These are phyloP conservation scores for Zosterops pallidus DNA, from an alignment of 2,113 vertebrate species.

Conservation along the genomic window DNA sequence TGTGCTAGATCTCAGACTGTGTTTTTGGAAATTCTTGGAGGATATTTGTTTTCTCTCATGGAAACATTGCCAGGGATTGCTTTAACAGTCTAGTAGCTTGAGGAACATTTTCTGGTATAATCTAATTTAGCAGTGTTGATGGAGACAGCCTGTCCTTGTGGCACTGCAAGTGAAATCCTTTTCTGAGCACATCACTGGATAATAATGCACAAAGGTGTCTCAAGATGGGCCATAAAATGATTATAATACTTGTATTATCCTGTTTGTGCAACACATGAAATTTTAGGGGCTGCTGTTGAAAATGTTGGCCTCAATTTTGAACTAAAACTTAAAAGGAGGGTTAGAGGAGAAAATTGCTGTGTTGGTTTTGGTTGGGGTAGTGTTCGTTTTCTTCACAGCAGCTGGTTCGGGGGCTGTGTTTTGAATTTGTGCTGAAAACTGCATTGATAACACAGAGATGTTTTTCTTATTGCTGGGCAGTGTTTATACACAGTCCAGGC, in stretches of 20 bases:
- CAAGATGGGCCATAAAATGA: background rate
- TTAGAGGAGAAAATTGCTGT: background rate
- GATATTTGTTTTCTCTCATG: background rate
- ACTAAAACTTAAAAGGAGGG: background rate
- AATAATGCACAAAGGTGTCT: background rate
- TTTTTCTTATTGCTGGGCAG: background rate
- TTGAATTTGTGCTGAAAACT: background rate
- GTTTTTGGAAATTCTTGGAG: background rate
- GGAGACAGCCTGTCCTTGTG: background rate
- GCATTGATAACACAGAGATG: accelerated
- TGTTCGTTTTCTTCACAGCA: background rate
- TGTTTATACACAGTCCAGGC: background rate
- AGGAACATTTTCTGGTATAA: background rate
- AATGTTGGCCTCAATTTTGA: background rate
- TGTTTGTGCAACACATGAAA: background rate
- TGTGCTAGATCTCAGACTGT: background rate
- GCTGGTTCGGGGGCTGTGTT: accelerated
- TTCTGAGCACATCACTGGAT: background rate
- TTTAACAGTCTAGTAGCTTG: background rate
- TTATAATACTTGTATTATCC: background rate
- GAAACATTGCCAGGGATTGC: background rate
- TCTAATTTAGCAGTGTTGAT: background rate
- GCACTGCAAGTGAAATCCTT: background rate
- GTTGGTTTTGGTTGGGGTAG: background rate
- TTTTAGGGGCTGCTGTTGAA: background rate